Percentiles rank a stretch among this genome's conserved stretches.
Evolutionary conservation across 2,113 vertebrate genomes (phyloP).

Genomic region (Epinephelus lanceolatus): DNA sequence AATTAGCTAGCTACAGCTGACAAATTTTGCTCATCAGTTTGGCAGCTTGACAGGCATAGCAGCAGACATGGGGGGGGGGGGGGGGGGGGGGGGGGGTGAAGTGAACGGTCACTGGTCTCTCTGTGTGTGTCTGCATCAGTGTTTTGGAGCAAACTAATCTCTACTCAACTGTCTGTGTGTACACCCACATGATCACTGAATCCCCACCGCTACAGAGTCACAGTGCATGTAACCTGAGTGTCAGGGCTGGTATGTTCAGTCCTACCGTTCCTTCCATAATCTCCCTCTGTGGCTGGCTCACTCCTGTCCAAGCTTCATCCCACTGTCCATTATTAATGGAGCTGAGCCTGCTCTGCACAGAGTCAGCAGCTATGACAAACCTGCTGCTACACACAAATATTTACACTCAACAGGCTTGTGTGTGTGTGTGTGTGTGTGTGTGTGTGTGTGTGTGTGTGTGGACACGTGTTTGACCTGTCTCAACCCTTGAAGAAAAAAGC

Average conservation of each 20-base stretch:
- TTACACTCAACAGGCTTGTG: conserved; percentile 50
- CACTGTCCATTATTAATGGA: conserved; percentile 38
- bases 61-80: too few relatives aligned
- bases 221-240: conserved; percentile 19
- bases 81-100: neutral
- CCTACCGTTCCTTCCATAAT: conserved; percentile 19
- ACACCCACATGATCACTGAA: neutral
- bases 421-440: neutral
- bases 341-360: conserved; percentile 20
- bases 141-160: neutral
- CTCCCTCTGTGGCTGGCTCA: conserved; percentile 6
- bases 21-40: neutral
- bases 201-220: neutral
- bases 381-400: conserved; percentile 46
- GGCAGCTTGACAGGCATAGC: too few relatives aligned
- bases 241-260: conserved; percentile 20
- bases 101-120: neutral
- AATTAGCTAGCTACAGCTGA: neutral
- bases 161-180: neutral
- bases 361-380: conserved; percentile 38
- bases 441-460: neutral
- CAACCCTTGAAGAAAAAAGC: conserved; percentile 10
- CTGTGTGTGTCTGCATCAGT: neutral
- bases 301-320: conserved; percentile 27
- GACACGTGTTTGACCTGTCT: neutral